Percentiles rank a stretch among this genome's conserved stretches.
phyloP scores from a whole-genome alignment of 2,797 vertebrate genomes.

The Austrolebias charrua region DNA sequence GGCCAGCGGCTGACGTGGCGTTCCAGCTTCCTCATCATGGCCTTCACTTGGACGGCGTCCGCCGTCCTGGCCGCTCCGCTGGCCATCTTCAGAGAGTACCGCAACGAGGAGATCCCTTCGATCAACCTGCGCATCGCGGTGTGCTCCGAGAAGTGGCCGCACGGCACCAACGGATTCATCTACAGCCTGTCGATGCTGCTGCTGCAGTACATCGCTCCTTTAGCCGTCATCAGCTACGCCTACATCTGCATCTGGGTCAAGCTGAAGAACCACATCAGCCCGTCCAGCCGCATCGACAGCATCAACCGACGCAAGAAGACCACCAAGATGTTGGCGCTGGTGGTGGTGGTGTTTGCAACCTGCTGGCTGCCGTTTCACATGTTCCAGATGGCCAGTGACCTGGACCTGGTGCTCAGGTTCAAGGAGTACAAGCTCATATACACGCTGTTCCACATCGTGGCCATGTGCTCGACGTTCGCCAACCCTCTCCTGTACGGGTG shows the following conservation, averaged over 20 bases:
- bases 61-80: conserved; percentile 88
- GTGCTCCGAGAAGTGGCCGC: conserved; percentile 92
- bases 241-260: conserved; percentile 94
- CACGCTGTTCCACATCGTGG: conserved; percentile 88
- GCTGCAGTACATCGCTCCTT: conserved; percentile 87
- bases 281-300: conserved; percentile 83
- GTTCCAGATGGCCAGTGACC: conserved; percentile 89
- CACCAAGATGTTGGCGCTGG: conserved; percentile 91
- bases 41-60: conserved; percentile 83
- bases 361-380: conserved; percentile 92
- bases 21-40: conserved; percentile 87
- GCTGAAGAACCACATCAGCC: conserved; percentile 89
- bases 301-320: conserved; percentile 86
- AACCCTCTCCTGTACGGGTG: conserved; percentile 92
- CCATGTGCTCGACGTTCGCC: conserved; percentile 92
- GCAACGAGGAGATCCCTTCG: conserved; percentile 86
- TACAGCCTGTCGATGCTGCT: conserved; percentile 92
- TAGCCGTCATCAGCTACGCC: conserved; percentile 89
- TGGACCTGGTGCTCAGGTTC: conserved; percentile 86
- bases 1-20: conserved; percentile 86
- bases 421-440: conserved; percentile 93
- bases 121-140: conserved; percentile 88
- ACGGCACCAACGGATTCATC: conserved; percentile 87
- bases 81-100: conserved; percentile 91
- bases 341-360: conserved; percentile 89